Conservation (phyloP, 2,113 vertebrate genomes). For the Nothocercus julius region DNA sequence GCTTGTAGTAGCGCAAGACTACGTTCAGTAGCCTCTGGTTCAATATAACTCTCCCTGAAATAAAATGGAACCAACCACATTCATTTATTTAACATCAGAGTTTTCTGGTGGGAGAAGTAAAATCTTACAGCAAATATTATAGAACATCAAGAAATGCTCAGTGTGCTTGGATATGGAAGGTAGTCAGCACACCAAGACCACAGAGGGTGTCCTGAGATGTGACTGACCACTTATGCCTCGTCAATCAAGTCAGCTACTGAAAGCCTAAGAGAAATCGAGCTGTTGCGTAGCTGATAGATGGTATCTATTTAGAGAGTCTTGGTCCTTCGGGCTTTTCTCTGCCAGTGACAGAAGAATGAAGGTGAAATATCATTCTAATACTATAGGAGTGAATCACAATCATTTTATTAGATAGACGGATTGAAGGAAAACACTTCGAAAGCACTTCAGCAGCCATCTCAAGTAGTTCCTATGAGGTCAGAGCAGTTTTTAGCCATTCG, state of each 20-base stretch:
- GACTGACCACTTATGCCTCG: background rate
- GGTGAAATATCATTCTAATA: background rate
- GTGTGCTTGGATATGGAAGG: background rate
- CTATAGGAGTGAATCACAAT: rapidly evolving
- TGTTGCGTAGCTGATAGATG: background rate
- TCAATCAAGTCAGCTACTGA: background rate
- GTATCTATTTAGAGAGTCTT: background rate
- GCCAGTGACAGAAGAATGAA: background rate
- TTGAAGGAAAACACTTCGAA: background rate
- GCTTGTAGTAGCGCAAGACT: background rate
- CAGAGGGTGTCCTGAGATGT: background rate
- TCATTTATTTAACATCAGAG: background rate
- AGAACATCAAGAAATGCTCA: background rate
- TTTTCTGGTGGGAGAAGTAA: background rate
- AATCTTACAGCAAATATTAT: background rate
- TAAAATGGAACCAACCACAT: background rate
- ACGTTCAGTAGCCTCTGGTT: background rate
- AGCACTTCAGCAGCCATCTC: background rate
- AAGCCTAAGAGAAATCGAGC: background rate
- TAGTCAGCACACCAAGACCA: background rate
- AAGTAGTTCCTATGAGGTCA: background rate
- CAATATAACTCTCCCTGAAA: background rate
- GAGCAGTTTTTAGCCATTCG: background rate
- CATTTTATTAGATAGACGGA: background rate
- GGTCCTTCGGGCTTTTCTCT: background rate